phyloP scores from a whole-genome alignment of 37 sponge, comb jelly and placozoan genomes.

The Mnemiopsis leidyi region DNA sequence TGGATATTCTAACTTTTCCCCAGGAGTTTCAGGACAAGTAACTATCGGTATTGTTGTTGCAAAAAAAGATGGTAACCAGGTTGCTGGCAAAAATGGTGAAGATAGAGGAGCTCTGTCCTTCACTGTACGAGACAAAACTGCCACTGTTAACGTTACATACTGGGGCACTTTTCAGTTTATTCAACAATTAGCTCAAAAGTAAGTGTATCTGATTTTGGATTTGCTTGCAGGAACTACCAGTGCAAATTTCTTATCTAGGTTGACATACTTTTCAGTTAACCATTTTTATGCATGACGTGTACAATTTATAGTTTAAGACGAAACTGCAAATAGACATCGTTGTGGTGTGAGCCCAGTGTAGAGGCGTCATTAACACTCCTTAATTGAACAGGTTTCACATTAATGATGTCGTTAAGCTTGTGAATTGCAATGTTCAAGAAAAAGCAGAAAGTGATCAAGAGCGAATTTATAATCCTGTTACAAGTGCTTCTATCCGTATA shows the following conservation, averaged over 20 bases:
- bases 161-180: slow-evolving; percentile 25
- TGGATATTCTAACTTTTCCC: too few relatives aligned
- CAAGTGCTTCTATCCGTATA: not conserved
- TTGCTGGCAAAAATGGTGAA: not conserved
- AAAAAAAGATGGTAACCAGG: not conserved
- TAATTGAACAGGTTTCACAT: slow-evolving; percentile 52
- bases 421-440: slow-evolving; percentile 15
- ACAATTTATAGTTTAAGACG: too few relatives aligned
- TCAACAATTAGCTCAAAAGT: slow-evolving; percentile 54
- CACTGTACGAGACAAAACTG: not conserved
- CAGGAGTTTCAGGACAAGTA: slow-evolving; percentile 49
- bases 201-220: too few relatives aligned
- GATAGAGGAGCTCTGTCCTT: slow-evolving; percentile 17
- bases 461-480: not conserved
- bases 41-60: not conserved
- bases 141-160: not conserved
- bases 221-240: too few relatives aligned
- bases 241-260: too few relatives aligned
- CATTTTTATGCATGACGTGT: too few relatives aligned
- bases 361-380: too few relatives aligned
- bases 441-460: not conserved
- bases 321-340: too few relatives aligned
- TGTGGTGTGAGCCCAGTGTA: too few relatives aligned
- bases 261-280: too few relatives aligned
- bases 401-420: not conserved